Evolutionary conservation across 2,797 vertebrate genomes (phyloP).

Genomic region (Gobio occitaniae): DNA sequence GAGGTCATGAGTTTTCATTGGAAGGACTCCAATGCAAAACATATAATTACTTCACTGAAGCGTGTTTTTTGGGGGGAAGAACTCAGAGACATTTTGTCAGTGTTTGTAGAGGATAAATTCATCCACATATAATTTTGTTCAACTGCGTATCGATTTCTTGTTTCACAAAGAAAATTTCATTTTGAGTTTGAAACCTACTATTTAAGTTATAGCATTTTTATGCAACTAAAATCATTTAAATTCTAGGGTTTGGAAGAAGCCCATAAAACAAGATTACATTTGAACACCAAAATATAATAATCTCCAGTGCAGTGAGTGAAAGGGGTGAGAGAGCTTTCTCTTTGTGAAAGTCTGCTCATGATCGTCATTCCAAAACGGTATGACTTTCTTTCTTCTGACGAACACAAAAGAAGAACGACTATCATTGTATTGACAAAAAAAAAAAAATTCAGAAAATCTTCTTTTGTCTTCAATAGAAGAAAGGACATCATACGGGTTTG

Average conservation of each 20-base stretch:
- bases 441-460: neutral
- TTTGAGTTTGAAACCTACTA: conserved; percentile 16
- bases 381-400: neutral
- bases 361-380: neutral
- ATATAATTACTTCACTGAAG: conserved; percentile 30
- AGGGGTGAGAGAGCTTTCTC: neutral
- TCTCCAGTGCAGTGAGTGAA: neutral
- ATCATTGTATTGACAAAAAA: neutral
- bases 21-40: neutral
- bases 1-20: conserved; percentile 5
- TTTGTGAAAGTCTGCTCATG: conserved; percentile 1
- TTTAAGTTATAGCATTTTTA: conserved; percentile 22
- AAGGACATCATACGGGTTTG: neutral
- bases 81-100: conserved; percentile 15
- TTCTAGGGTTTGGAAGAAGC: conserved; percentile 5
- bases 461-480: neutral
- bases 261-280: conserved; percentile 11
- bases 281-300: conserved; percentile 15
- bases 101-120: conserved; percentile 13
- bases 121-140: neutral
- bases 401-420: neutral
- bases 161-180: neutral
- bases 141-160: conserved; percentile 1
- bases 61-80: neutral
- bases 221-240: neutral